A percentile compares a stretch with the other conserved stretches of the same genome.
phyloP scores from a whole-genome alignment of 1,140 invertebrate genomes.

The Dermatophagoides farinae region DNA sequence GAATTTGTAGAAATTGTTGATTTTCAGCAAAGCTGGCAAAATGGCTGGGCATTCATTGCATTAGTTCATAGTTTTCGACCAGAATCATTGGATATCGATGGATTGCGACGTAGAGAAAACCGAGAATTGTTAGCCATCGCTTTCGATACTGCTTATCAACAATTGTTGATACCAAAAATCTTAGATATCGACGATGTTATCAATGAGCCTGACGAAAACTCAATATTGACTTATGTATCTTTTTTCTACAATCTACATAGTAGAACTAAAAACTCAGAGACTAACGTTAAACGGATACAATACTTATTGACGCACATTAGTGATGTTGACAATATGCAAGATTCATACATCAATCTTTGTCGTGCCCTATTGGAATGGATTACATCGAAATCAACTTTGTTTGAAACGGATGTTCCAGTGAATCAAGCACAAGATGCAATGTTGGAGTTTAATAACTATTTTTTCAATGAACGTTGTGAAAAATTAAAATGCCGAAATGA shows the following conservation, averaged over 20 bases:
- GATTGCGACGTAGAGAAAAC: conserved; percentile 47
- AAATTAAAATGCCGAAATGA: not conserved
- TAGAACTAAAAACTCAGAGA: conserved; percentile 93
- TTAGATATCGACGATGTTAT: conserved; percentile 81
- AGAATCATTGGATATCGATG: conserved; percentile 66
- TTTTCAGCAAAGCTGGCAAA: conserved; percentile 67
- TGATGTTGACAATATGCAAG: conserved; percentile 74
- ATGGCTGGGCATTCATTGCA: conserved; percentile 87
- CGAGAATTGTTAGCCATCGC: conserved; percentile 85
- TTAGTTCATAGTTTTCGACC: conserved; percentile 86
- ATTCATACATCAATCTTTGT: conserved; percentile 62
- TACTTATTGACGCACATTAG: conserved; percentile 90
- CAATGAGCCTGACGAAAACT: conserved; percentile 77
- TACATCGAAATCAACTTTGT: conserved; percentile 36
- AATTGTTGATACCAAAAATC: conserved; percentile 65
- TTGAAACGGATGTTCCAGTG: not conserved
- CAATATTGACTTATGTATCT: conserved; percentile 87
- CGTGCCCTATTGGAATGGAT: conserved; percentile 83
- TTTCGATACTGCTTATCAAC: conserved; percentile 73
- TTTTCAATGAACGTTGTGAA: not conserved
- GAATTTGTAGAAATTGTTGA: conserved; percentile 25
- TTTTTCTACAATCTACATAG: conserved; percentile 99
- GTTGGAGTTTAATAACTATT: not conserved
- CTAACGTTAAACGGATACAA: conserved; percentile 84
- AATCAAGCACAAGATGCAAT: not conserved